Evolutionary conservation across 2,888 invertebrate genomes (phyloP).

Genomic region (Epiblema foenella): DNA sequence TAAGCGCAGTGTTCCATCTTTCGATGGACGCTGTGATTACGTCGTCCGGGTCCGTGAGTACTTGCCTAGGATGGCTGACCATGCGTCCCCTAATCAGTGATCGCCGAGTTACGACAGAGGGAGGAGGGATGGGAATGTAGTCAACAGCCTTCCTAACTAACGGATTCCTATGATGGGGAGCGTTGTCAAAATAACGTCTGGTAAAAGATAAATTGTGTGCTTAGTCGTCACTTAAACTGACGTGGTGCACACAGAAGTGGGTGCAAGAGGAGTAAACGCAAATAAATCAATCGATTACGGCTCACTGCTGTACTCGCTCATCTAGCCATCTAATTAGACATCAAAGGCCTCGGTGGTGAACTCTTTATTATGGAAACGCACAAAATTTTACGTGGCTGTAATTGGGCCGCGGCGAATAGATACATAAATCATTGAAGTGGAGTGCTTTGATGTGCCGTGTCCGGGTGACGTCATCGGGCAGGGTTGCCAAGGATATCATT

Average conservation of each 20-base stretch:
- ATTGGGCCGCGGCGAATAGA: constrained; percentile 79
- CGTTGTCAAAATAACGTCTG: too few species aligned
- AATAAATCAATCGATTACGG: constrained; percentile 71
- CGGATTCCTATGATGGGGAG: too few species aligned
- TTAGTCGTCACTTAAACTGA: background rate
- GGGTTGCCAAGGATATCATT: constrained; percentile 30
- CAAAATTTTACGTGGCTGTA: constrained; percentile 75
- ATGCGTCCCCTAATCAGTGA: too few species aligned
- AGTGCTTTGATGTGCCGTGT: constrained; percentile 80
- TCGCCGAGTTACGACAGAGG: too few species aligned
- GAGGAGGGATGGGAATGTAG: too few species aligned
- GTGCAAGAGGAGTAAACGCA: constrained; percentile 21
- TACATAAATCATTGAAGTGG: constrained; percentile 77
- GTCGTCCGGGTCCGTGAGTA: too few species aligned
- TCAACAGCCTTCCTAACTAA: too few species aligned
- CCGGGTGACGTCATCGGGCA: constrained; percentile 74
- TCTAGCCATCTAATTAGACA: constrained; percentile 73
- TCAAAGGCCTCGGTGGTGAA: constrained; percentile 74
- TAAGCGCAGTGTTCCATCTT: too few species aligned
- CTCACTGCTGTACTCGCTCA: constrained; percentile 55
- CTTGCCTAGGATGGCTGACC: too few species aligned
- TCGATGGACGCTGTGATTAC: too few species aligned
- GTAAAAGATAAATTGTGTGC: background rate
- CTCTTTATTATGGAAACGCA: constrained; percentile 77
- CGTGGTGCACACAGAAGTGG: too few species aligned